Conservation (phyloP, 2,888 invertebrate genomes). For the Drosophila neotestacea region DNA sequence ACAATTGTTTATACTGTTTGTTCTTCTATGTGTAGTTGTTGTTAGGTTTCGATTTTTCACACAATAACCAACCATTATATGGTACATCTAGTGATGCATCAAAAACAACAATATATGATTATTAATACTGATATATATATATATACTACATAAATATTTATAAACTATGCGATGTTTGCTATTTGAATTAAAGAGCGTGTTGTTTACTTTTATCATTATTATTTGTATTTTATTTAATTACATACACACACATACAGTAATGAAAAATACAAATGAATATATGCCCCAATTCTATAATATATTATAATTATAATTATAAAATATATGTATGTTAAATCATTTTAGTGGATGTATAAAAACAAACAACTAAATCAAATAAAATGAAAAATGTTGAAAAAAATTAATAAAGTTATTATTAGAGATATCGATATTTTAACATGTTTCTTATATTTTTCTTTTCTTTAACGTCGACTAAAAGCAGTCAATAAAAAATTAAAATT, state of each 20-base stretch:
- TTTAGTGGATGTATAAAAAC: conserved; percentile 75
- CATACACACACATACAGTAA: conserved; percentile 52
- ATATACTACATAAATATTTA: conserved; percentile 27
- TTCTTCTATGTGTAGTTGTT: conserved; percentile 74
- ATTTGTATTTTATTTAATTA: conserved; percentile 49
- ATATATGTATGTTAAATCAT: conserved; percentile 78
- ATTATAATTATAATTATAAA: conserved; percentile 61
- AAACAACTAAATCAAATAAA: conserved; percentile 55
- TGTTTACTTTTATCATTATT: conserved; percentile 38
- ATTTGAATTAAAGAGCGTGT: conserved; percentile 49
- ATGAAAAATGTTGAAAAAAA: conserved; percentile 45
- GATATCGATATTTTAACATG: too few species aligned
- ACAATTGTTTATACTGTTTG: conserved; percentile 67
- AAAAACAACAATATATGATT: conserved; percentile 43
- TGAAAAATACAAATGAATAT: conserved; percentile 55
- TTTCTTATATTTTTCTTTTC: too few species aligned
- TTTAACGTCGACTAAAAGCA: too few species aligned
- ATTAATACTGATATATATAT: conserved; percentile 42
- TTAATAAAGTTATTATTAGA: not conserved
- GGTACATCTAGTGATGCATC: conserved; percentile 32
- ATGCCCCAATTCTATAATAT: conserved; percentile 62
- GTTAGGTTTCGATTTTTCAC: conserved; percentile 57
- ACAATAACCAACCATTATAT: conserved; percentile 52
- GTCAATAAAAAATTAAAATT: too few species aligned
- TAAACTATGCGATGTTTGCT: conserved; percentile 44